These are phyloP conservation scores for Odontothrips loti DNA, from an alignment of 2,888 invertebrate species.

Conservation along the genomic window DNA sequence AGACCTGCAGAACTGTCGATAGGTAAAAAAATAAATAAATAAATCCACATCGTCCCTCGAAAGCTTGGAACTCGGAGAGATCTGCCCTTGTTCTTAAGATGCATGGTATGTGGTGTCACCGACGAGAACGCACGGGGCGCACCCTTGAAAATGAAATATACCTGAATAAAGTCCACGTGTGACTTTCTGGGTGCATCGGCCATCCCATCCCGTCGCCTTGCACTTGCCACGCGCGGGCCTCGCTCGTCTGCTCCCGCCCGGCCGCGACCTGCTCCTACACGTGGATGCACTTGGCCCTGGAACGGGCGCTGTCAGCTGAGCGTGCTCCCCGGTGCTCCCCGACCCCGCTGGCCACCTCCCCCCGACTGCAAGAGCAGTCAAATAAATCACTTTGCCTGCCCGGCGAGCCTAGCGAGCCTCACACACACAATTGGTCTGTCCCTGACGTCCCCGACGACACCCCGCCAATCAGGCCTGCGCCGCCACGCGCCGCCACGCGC, in stretches of 20 bases:
- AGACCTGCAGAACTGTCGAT: too few species aligned
- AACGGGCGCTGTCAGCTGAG: not conserved
- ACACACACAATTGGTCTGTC: slow-evolving; percentile 11
- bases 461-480: not conserved
- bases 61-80: too few species aligned
- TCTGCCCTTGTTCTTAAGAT: too few species aligned
- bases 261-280: not conserved
- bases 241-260: not conserved
- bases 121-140: too few species aligned
- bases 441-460: not conserved
- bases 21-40: too few species aligned
- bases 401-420: not conserved
- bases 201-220: too few species aligned
- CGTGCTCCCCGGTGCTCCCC: not conserved
- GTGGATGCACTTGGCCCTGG: slow-evolving; percentile 23
- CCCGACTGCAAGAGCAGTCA: not conserved
- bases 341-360: not conserved
- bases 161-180: too few species aligned
- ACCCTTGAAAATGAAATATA: too few species aligned
- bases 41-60: too few species aligned
- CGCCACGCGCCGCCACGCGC: not conserved
- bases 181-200: too few species aligned
- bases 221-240: too few species aligned
- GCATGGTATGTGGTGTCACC: too few species aligned
- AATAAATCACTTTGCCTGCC: slow-evolving; percentile 13